Percentiles rank a stretch among this genome's conserved stretches.
Evolutionary conservation across 2,797 vertebrate species (phyloP).

Genomic region (Gila robusta): DNA sequence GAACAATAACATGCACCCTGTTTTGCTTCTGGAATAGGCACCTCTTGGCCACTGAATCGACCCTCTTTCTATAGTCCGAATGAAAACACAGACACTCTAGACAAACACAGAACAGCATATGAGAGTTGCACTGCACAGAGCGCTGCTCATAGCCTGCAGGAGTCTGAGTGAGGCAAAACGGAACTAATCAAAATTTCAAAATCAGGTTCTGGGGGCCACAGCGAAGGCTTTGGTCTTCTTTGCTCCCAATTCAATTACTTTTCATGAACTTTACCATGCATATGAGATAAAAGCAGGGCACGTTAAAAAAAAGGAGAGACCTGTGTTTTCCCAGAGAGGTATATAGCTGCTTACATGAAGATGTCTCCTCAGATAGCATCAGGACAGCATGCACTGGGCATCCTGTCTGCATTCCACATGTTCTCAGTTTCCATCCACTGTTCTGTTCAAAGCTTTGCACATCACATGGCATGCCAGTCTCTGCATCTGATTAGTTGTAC

Average conservation of each 20-base stretch:
- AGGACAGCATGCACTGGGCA: conserved; percentile 29
- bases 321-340: conserved; percentile 35
- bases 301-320: background rate
- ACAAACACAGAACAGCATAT: conserved; percentile 76
- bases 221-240: background rate
- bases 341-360: conserved; percentile 74
- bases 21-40: conserved; percentile 63
- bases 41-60: conserved; percentile 72
- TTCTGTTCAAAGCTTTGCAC: conserved; percentile 38
- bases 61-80: conserved; percentile 75
- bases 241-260: conserved; percentile 37
- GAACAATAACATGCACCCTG: conserved; percentile 16
- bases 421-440: conserved; percentile 41
- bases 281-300: conserved; percentile 34
- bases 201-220: conserved; percentile 19
- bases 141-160: conserved; percentile 45
- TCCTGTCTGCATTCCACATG: conserved; percentile 49
- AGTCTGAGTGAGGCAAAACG: conserved; percentile 37
- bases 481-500: conserved; percentile 59
- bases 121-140: conserved; percentile 74
- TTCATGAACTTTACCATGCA: conserved; percentile 31
- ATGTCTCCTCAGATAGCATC: conserved; percentile 71
- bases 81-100: conserved; percentile 82
- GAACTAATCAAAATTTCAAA: conserved; percentile 67
- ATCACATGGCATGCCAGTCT: conserved; percentile 27